A percentile compares a stretch with the other conserved stretches of the same genome.
Conservation (phyloP, 1,140 invertebrate species). For the Euglossa dilemma region DNA sequence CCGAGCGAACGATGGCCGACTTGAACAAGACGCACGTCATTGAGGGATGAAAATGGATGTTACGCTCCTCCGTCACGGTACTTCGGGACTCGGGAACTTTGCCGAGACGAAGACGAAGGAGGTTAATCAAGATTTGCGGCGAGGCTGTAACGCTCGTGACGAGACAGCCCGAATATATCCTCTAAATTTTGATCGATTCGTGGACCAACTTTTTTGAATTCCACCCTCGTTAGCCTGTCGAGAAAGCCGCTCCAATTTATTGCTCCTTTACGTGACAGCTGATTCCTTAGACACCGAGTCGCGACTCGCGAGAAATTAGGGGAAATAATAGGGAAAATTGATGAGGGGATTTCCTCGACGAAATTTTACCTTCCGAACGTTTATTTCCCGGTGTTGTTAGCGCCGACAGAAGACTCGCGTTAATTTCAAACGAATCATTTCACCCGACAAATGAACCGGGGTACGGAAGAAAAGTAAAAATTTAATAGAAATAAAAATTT, state of each 20-base stretch:
- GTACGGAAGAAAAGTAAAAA: too few relatives aligned
- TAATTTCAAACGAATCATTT: too few relatives aligned
- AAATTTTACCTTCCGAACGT: too few relatives aligned
- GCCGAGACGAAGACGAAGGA: slow-evolving; percentile 56
- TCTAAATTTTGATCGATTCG: slow-evolving; percentile 49
- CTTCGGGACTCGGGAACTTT: slow-evolving; percentile 15
- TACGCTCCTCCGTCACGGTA: neutral
- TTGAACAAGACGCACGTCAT: slow-evolving; percentile 28
- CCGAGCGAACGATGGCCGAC: neutral
- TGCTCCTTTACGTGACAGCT: slow-evolving; percentile 25
- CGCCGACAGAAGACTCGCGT: too few relatives aligned
- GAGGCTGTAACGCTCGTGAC: slow-evolving; percentile 28
- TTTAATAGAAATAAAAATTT: too few relatives aligned
- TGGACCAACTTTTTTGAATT: slow-evolving; percentile 19
- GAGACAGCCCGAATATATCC: neutral
- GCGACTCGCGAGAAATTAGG: neutral
- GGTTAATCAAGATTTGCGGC: slow-evolving; percentile 68
- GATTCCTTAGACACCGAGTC: neutral
- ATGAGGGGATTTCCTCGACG: too few relatives aligned
- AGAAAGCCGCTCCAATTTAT: slow-evolving; percentile 24
- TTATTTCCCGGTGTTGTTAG: too few relatives aligned
- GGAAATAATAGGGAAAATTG: neutral
- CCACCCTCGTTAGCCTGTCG: neutral
- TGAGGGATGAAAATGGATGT: slow-evolving; percentile 47
- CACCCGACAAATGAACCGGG: too few relatives aligned